Evolutionary conservation across 2,113 vertebrate species (phyloP), one percentile per base, ranked within the genome.

Genomic region (Microcebus ravelobensis): DNA sequence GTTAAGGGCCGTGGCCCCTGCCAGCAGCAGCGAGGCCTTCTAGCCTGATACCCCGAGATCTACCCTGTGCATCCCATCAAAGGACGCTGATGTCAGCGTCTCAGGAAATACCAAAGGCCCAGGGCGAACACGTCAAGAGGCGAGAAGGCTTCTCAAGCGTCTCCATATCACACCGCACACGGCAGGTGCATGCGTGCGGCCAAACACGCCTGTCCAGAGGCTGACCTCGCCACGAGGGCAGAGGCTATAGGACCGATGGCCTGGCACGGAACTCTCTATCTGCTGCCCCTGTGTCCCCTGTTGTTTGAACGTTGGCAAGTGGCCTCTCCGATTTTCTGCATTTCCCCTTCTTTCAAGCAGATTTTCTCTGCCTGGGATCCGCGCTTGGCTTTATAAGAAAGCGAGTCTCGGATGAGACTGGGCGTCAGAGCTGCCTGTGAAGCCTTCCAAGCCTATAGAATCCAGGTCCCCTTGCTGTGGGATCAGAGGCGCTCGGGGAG

Each of bases 151-250:
- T 23, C 17, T 8, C 27, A 7, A 1, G 25, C 1, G 18, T 59
- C 80, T 11, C 34, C 20, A 0, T 14, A 5, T 23, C 59, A 34
- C 59, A 34, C 36, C n/a, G 48, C 48, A 52, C 70, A 8, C 2
- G 55, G 55, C 71, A 63, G 42, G 13, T 1, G 36, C 5, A 17
- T 1, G 6, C 71, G 15, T 20, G 48, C 36, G n/a, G 25, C 34
- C 70, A 10, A 50, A 42, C 1, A 8, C 0, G 6, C 73, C 82
- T 29, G 29, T n/a, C 52, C 39, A 17, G 17, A 59, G 13, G 15
- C 21, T 11, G 48, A 27, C 15, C 59, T 42, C 0, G 1, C 3
- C 2, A 0, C 1, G 9, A 45, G 39, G 71, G 45, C 14, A 2
- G 39, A 29, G 71, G 71, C 39, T 45, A 39, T 13, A 25, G 23